Conservation (phyloP, 1,140 invertebrate species). For the Drosophila paulistorum region DNA sequence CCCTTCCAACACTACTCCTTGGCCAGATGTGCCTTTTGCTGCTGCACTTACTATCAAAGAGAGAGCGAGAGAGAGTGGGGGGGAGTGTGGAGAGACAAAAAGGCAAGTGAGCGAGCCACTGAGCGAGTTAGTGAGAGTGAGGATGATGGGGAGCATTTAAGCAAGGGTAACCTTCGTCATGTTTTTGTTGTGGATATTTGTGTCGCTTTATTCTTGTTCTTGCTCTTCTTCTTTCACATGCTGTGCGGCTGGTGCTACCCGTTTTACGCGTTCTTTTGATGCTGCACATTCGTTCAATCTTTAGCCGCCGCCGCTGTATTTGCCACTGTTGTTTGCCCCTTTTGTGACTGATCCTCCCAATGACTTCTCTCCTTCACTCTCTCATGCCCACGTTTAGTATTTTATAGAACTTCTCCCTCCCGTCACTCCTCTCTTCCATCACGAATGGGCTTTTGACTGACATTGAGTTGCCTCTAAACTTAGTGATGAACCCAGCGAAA, state of each 20-base stretch:
- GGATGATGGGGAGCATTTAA: constrained; percentile 15
- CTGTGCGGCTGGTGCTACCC: constrained; percentile 57
- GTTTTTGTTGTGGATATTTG: constrained; percentile 29
- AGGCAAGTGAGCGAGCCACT: background rate
- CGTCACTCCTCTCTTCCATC: constrained; percentile 22
- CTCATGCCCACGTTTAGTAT: background rate
- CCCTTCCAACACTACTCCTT: background rate
- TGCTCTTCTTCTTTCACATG: constrained; percentile 6
- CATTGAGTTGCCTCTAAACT: background rate
- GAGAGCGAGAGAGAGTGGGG: constrained; percentile 27
- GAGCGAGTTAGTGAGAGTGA: constrained; percentile 19
- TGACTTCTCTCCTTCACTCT: background rate
- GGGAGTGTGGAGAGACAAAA: background rate
- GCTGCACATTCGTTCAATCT: constrained; percentile 20
- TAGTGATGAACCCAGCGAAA: background rate
- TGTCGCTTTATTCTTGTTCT: constrained; percentile 46
- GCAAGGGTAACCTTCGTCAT: constrained; percentile 17
- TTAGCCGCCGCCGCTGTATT: background rate
- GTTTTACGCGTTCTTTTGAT: constrained; percentile 77
- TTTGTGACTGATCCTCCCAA: constrained; percentile 75
- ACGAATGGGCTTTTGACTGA: background rate
- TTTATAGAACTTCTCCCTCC: constrained; percentile 15
- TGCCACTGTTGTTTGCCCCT: constrained; percentile 40
- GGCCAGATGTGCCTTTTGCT: background rate
- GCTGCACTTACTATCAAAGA: constrained; percentile 1